Evolutionary conservation across 2,113 vertebrate species (phyloP).

Genomic region (Lepidothrix coronata): DNA sequence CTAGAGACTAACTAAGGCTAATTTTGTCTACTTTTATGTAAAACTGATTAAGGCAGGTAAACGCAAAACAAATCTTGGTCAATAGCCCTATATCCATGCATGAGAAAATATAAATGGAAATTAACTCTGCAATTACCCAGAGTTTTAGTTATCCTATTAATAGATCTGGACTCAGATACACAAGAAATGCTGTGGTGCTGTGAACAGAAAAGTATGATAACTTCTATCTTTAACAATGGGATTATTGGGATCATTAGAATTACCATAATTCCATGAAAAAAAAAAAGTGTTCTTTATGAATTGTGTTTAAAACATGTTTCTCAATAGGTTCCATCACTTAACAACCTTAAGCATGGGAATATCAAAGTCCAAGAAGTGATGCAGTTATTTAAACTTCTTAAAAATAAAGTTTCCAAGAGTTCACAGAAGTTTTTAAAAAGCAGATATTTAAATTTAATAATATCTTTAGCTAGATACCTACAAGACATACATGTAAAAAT

Average conservation of each 20-base stretch:
- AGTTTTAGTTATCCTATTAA: not conserved
- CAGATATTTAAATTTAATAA: not conserved
- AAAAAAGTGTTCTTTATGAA: not conserved
- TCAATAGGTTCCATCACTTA: not conserved
- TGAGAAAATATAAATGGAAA: conserved; percentile 1
- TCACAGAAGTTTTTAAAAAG: not conserved
- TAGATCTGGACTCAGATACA: not conserved
- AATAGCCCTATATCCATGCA: not conserved
- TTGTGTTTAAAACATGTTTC: not conserved
- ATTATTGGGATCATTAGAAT: not conserved
- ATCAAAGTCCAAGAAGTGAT: not conserved
- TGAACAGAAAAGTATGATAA: not conserved
- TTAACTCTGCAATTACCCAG: not conserved
- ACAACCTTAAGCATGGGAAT: not conserved
- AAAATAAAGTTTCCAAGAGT: not conserved
- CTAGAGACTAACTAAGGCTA: not conserved
- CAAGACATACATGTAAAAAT: not conserved
- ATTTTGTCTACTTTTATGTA: not conserved
- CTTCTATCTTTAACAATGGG: not conserved
- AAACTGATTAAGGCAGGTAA: not conserved
- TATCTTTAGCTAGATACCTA: not conserved
- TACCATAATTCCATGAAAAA: not conserved
- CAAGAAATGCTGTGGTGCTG: rapidly evolving
- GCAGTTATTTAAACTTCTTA: not conserved
- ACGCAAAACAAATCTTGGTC: not conserved